Conservation (phyloP, 2,888 invertebrate species). For the Galeruca laticollis region DNA sequence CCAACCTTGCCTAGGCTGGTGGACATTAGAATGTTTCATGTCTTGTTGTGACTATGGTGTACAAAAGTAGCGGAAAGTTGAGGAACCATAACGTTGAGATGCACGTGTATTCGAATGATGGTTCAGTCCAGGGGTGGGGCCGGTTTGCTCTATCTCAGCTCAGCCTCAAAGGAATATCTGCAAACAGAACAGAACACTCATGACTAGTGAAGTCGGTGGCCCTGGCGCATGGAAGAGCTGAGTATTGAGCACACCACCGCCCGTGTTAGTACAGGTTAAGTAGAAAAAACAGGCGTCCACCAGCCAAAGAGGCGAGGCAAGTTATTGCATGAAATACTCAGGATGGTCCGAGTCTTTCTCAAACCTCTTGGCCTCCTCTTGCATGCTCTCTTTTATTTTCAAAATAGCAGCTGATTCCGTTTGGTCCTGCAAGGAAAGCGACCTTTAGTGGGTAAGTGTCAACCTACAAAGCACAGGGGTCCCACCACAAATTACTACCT, state of each 20-base stretch:
- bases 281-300: slow-evolving; percentile 66
- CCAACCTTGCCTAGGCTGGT: slow-evolving; percentile 65
- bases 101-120: slow-evolving; percentile 36
- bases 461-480: slow-evolving; percentile 65
- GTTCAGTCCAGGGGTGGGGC: slow-evolving; percentile 42
- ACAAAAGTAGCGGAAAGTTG: slow-evolving; percentile 49
- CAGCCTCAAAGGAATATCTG: slow-evolving; percentile 67
- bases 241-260: slow-evolving; percentile 67
- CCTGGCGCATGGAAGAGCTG: slow-evolving; percentile 62
- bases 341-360: slow-evolving; percentile 98
- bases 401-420: slow-evolving; percentile 99
- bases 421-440: slow-evolving; percentile 78
- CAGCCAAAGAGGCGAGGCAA: slow-evolving; percentile 67
- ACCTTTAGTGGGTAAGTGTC: slow-evolving; percentile 68
- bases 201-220: slow-evolving; percentile 61
- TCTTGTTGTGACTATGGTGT: slow-evolving; percentile 47
- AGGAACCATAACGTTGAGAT: slow-evolving; percentile 49
- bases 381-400: slow-evolving; percentile 99
- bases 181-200: slow-evolving; percentile 67
- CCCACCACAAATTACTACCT: slow-evolving; percentile 44
- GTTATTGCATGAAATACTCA: slow-evolving; percentile 97
- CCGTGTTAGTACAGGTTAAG: slow-evolving; percentile 67
- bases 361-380: slow-evolving; percentile 99
- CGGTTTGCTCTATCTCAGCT: slow-evolving; percentile 58
- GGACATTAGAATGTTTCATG: slow-evolving; percentile 56